phyloP scores from a whole-genome alignment of 2,113 vertebrate species.

The Nerophis lumbriciformis region DNA sequence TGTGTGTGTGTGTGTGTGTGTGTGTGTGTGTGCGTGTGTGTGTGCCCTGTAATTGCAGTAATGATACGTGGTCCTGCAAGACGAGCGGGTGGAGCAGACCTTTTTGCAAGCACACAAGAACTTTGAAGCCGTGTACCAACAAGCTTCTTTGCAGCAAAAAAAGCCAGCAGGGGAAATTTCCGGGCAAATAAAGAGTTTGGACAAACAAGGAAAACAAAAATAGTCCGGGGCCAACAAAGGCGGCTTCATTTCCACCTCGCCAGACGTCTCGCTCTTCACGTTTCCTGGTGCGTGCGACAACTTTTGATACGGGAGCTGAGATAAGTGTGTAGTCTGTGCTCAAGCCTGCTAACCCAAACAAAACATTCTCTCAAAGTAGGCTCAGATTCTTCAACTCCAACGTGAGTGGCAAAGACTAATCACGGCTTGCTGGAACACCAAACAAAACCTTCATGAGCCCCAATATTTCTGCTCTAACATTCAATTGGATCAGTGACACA shows the following conservation, averaged over 20 bases:
- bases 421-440: too few species aligned
- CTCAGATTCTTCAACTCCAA: background rate
- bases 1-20: conserved; percentile 5
- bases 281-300: conserved; percentile 1
- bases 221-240: background rate
- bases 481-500: too few species aligned
- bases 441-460: background rate
- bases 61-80: conserved; percentile 66
- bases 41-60: conserved; percentile 66
- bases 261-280: conserved; percentile 8
- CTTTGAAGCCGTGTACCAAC: conserved; percentile 48
- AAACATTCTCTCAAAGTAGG: background rate
- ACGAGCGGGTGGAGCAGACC: conserved; percentile 59
- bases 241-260: conserved; percentile 15
- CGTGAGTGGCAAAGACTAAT: too few species aligned
- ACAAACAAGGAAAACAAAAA: too few species aligned
- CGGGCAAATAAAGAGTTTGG: background rate
- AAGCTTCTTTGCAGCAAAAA: conserved; percentile 25
- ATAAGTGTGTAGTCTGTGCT: background rate
- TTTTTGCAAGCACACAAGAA: conserved; percentile 22
- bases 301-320: background rate
- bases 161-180: conserved; percentile 24
- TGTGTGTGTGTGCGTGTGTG: conserved; percentile 13
- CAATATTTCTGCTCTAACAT: background rate
- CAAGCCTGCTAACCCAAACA: background rate